Conservation (phyloP, 2,797 vertebrate species). For the Darevskia mixta region DNA sequence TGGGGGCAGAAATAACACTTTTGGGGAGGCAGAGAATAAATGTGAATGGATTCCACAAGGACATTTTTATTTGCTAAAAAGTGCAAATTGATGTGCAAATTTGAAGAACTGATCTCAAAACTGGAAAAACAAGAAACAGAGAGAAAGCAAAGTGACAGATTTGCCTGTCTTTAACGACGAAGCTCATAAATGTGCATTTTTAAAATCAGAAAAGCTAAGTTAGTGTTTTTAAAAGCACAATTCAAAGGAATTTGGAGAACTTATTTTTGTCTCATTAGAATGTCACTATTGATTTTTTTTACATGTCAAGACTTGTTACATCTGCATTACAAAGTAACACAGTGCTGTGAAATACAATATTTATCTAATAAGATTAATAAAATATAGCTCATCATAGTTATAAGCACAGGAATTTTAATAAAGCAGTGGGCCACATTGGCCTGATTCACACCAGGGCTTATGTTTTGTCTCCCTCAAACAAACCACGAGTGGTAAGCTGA, state of each 20-base stretch:
- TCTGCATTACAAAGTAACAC: slow-evolving; percentile 26
- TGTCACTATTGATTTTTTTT: neutral
- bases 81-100: no score
- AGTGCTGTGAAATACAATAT: slow-evolving; percentile 4
- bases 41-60: no score
- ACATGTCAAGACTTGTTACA: neutral
- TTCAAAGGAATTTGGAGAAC: neutral
- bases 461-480: no score
- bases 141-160: no score
- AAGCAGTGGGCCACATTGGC: neutral
- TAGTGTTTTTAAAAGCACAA: neutral
- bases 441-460: no score
- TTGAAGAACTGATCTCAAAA: no score
- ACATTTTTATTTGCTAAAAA: no score
- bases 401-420: neutral
- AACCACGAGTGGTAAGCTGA: no score
- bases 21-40: neutral
- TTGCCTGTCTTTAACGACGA: no score
- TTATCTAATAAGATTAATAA: neutral
- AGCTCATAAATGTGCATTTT: neutral
- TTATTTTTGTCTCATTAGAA: neutral
- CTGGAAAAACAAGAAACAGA: no score
- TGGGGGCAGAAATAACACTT: neutral
- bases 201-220: neutral
- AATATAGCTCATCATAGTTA: slow-evolving; percentile 10